Evolutionary conservation across 2,888 invertebrate genomes (phyloP).

Genomic region (Steinernema hermaphroditum): DNA sequence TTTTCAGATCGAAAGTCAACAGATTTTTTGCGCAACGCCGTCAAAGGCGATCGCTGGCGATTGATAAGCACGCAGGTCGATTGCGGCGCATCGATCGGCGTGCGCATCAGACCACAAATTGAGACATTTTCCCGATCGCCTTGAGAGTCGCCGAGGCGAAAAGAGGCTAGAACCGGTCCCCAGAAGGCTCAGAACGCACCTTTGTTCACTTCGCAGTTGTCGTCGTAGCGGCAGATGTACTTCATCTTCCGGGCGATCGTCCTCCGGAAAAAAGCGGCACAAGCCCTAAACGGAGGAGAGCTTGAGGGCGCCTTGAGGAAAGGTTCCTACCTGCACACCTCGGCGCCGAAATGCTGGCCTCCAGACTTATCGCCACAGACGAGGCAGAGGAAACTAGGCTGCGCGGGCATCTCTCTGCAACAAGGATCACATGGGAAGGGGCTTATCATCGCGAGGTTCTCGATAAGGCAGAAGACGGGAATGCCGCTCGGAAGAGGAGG

Average conservation of each 20-base stretch:
- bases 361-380: conserved; percentile 41
- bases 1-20: not conserved
- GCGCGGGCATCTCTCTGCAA: conserved; percentile 2
- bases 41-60: conserved; percentile 11
- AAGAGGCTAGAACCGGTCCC: too few species aligned
- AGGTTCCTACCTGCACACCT: conserved; percentile 33
- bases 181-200: conserved; percentile 26
- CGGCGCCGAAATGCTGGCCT: conserved; percentile 43
- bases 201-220: conserved; percentile 45
- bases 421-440: too few species aligned
- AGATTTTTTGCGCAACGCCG: not conserved
- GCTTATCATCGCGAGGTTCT: not conserved
- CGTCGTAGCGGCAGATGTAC: conserved; percentile 46
- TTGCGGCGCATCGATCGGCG: conserved; percentile 23
- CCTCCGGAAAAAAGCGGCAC: conserved; percentile 34
- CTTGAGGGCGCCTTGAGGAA: not conserved
- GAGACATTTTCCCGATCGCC: too few species aligned
- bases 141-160: too few species aligned
- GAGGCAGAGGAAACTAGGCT: conserved; percentile 32
- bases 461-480: conserved; percentile 22
- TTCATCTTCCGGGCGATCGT: conserved; percentile 44
- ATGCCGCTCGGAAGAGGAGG: not conserved
- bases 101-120: not conserved
- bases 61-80: conserved; percentile 1
- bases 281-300: not conserved